Percentiles rank a stretch among this genome's conserved stretches.
phyloP scores from a whole-genome alignment of 2,797 vertebrate species.

The Parambassis ranga region DNA sequence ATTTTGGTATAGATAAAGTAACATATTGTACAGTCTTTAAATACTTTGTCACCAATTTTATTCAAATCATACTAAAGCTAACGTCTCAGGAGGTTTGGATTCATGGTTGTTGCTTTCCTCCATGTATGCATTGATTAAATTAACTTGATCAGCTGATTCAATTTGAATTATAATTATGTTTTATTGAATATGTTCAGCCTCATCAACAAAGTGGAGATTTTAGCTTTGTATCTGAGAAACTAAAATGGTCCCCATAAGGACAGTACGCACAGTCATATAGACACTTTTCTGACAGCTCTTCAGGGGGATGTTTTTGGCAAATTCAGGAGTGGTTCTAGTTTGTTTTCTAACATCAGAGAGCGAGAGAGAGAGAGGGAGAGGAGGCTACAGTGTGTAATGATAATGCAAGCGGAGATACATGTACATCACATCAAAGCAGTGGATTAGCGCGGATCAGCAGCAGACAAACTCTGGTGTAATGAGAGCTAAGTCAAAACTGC shows the following conservation, averaged over 20 bases:
- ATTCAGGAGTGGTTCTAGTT: conserved; percentile 11
- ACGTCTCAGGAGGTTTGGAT: too few species aligned
- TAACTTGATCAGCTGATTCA: too few species aligned
- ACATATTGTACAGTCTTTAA: too few species aligned
- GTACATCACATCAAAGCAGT: conserved; percentile 52
- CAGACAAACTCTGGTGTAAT: conserved; percentile 54
- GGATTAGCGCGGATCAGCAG: conserved; percentile 62
- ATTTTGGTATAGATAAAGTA: too few species aligned
- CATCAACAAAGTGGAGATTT: conserved; percentile 2
- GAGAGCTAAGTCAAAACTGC: conserved; percentile 49
- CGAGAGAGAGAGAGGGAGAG: neutral
- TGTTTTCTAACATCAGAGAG: conserved; percentile 37
- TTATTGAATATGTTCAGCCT: neutral
- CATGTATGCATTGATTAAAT: too few species aligned
- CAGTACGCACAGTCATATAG: neutral
- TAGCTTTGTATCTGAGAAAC: neutral
- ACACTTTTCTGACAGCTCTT: conserved; percentile 7
- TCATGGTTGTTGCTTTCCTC: too few species aligned
- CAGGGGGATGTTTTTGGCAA: neutral
- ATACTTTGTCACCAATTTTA: too few species aligned
- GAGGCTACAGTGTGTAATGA: conserved; percentile 25
- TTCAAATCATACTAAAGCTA: too few species aligned
- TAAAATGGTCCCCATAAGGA: neutral
- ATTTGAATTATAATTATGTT: too few species aligned
- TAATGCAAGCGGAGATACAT: conserved; percentile 25